phyloP scores from a whole-genome alignment of 1,140 invertebrate genomes.

The Orchestia grillus region DNA sequence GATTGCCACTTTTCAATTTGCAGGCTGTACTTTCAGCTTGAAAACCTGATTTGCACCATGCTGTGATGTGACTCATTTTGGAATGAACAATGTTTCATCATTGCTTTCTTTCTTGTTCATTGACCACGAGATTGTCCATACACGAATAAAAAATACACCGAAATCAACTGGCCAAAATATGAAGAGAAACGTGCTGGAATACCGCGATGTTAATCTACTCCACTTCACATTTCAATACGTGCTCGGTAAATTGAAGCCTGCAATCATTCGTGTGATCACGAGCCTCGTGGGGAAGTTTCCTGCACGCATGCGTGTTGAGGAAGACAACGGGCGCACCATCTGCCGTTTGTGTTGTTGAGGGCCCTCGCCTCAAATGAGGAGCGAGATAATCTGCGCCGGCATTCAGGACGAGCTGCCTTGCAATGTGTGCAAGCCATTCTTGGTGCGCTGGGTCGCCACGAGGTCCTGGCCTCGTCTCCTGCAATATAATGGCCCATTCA shows the following conservation, averaged over 20 bases:
- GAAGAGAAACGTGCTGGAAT: not conserved
- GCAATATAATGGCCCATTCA: constrained; percentile 7
- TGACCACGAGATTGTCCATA: too few relatives aligned
- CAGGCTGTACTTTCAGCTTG: too few relatives aligned
- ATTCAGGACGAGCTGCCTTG: not conserved
- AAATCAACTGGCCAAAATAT: not conserved
- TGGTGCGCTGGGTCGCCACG: not conserved
- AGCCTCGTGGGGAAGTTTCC: too few relatives aligned
- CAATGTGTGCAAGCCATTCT: not conserved
- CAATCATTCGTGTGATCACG: not conserved
- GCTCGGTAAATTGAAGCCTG: not conserved
- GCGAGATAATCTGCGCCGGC: not conserved
- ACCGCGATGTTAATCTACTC: not conserved
- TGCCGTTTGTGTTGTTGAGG: not conserved
- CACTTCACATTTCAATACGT: not conserved
- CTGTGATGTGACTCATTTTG: too few relatives aligned
- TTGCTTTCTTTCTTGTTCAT: too few relatives aligned
- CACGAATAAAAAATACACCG: too few relatives aligned
- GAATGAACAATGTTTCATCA: too few relatives aligned
- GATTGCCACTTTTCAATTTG: too few relatives aligned
- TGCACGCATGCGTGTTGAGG: not conserved
- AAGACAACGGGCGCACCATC: not conserved
- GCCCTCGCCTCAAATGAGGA: not conserved
- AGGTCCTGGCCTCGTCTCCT: not conserved
- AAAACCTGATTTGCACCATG: too few relatives aligned